phyloP scores from a whole-genome alignment of 64 coral and sea anemone species.

The Astreopora myriophthalma region DNA sequence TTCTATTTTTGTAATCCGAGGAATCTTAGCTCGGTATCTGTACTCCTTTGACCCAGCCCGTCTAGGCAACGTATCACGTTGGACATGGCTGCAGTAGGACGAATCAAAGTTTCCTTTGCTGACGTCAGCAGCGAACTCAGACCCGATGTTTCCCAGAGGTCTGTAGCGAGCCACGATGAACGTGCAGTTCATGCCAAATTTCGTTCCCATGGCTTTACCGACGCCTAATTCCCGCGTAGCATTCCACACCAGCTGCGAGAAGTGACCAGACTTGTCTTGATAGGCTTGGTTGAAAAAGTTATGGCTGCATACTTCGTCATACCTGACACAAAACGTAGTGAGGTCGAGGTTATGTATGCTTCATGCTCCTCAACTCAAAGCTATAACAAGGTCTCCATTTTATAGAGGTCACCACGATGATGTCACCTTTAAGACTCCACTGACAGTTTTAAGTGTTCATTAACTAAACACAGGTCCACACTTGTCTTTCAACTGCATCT shows the following conservation, averaged over 20 bases:
- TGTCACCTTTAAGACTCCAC: no score
- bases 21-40: conserved; percentile 16
- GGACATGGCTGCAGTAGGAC: conserved; percentile 77
- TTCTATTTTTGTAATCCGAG: not conserved
- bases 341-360: not conserved
- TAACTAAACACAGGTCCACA: no score
- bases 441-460: no score
- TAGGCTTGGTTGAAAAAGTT: conserved; percentile 82
- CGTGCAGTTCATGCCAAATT: conserved; percentile 91
- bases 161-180: conserved; percentile 91
- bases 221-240: conserved; percentile 65
- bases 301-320: conserved; percentile 93
- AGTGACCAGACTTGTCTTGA: conserved; percentile 83
- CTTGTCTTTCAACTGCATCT: no score
- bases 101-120: conserved; percentile 85
- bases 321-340: conserved; percentile 38
- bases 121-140: conserved; percentile 65
- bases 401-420: no score
- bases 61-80: conserved; percentile 7
- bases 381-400: no score
- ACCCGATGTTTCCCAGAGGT: conserved; percentile 75
- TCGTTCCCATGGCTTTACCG: conserved; percentile 65
- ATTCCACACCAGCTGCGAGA: conserved; percentile 91
- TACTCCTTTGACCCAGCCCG: not conserved
- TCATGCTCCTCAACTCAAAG: no score